These are phyloP conservation scores for Dendronephthya gigantea DNA, from an alignment of 64 coral and sea anemone species.

Conservation along the genomic window DNA sequence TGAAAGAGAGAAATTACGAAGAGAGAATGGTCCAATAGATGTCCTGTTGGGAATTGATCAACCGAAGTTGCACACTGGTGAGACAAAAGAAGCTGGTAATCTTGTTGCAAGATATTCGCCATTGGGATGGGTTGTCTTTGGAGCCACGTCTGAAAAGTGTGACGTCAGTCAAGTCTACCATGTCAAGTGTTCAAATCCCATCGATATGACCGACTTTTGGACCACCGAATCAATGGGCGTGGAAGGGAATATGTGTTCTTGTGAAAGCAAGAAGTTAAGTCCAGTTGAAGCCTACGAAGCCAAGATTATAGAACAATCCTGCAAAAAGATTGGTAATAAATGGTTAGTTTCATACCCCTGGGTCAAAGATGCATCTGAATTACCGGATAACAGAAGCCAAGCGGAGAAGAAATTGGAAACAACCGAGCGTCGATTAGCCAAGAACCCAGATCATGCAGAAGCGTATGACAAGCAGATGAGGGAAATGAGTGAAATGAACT, in stretches of 20 bases:
- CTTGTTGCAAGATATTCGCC: background rate
- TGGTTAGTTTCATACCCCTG: background rate
- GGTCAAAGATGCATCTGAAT: background rate
- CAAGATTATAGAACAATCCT: background rate
- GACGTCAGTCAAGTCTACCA: background rate
- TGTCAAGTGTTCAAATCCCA: background rate
- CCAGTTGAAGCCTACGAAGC: background rate
- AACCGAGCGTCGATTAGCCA: background rate
- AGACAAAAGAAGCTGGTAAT: background rate
- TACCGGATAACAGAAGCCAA: background rate
- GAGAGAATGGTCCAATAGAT: background rate
- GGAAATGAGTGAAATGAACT: too few relatives aligned
- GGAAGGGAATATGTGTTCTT: background rate
- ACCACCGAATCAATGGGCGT: conserved; percentile 13
- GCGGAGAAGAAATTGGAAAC: background rate
- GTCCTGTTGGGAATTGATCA: background rate
- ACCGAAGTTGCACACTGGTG: background rate
- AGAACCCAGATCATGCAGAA: too few relatives aligned
- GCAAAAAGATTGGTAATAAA: background rate
- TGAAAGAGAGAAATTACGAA: background rate
- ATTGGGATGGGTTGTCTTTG: background rate
- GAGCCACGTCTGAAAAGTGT: background rate
- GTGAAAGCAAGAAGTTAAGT: background rate
- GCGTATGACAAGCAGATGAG: too few relatives aligned
- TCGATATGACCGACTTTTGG: background rate